Evolutionary conservation across 2,113 vertebrate genomes (phyloP).

Genomic region (Limnothrissa miodon): DNA sequence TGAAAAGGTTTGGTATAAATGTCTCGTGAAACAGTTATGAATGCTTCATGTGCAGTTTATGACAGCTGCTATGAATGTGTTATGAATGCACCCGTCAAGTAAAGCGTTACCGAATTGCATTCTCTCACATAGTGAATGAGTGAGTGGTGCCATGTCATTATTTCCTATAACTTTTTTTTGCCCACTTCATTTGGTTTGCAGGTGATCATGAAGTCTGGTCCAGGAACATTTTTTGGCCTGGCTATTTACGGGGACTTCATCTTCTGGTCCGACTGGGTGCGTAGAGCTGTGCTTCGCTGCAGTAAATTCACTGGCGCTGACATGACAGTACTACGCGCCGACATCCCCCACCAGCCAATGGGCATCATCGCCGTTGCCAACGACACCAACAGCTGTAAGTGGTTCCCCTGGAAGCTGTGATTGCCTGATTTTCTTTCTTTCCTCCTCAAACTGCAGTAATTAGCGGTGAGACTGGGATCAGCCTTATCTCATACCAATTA

Average conservation of each 20-base stretch:
- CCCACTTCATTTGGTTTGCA: constrained; percentile 48
- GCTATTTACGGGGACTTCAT: constrained; percentile 82
- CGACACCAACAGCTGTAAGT: constrained; percentile 86
- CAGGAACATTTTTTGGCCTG: constrained; percentile 82
- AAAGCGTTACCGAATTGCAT: no score
- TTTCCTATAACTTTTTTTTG: neutral
- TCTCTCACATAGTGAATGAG: no score
- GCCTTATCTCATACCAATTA: no score
- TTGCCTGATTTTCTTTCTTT: no score
- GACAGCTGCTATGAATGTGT: no score
- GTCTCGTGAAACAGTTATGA: no score
- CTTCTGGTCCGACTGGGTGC: constrained; percentile 86
- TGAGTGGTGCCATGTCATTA: no score
- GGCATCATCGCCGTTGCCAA: constrained; percentile 83
- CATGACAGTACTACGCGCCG: constrained; percentile 79
- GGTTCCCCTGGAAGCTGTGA: neutral
- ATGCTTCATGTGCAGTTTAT: no score
- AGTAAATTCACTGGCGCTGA: constrained; percentile 84
- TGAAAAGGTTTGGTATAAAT: no score
- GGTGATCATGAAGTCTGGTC: constrained; percentile 84
- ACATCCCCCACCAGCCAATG: constrained; percentile 85
- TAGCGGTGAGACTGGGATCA: no score
- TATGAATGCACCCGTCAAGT: no score
- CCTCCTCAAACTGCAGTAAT: no score
- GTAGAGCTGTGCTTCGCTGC: constrained; percentile 80